Base-by-base conservation (phyloP, 2,888 invertebrate genomes). In the Copidosoma aretas region DNA sequence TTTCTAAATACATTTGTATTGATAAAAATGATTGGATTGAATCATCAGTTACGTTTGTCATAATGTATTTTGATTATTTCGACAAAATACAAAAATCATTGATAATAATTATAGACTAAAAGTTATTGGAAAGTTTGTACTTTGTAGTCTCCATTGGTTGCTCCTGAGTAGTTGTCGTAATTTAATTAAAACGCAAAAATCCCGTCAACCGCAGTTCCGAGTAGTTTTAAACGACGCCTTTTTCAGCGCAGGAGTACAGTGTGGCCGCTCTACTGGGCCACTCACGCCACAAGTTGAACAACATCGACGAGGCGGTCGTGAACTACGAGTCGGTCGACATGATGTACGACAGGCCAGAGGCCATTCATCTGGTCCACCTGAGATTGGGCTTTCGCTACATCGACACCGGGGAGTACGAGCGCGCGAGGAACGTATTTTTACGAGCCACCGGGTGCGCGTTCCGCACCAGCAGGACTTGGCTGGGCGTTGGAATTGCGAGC, bases 241-340 rank as follows among this genome's bases (percentile, higher is more conserved):
- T 5, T 32, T 8, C 32, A 32, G 10, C 14, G 41, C n/a, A 81
- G 81, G 79, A 81, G 60, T 79, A 77, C 41, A 75, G 78, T 12
- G 71, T 78, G 22, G 71, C 76, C 52, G 75, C 77, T 60, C 68
- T 81, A 21, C 74, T 76, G 73, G 81, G 80, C 0, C 81, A 81
- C 57, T 77, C 76, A 46, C 64, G 74, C 21, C 74, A 75, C 21
- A 73, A 77, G 73, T 17, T 64, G 22, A 74, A 73, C 4, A 43
- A 77, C 5, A 24, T 70, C 0, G 32, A 66, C 19, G 65, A 75
- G 21, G 78, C 77, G 0, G 68, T 79, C 1, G 65, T 77, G 51
- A 75, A 62, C 46, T 81, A 78, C 52, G 77, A 80, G 69, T 75
- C 75, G 51, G 76, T 78, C 0, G 77, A 73, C 46, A 75, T 73